Percentiles rank a stretch among this genome's conserved stretches.
Evolutionary conservation across 2,797 vertebrate genomes (phyloP).

Genomic region (Fringilla coelebs): DNA sequence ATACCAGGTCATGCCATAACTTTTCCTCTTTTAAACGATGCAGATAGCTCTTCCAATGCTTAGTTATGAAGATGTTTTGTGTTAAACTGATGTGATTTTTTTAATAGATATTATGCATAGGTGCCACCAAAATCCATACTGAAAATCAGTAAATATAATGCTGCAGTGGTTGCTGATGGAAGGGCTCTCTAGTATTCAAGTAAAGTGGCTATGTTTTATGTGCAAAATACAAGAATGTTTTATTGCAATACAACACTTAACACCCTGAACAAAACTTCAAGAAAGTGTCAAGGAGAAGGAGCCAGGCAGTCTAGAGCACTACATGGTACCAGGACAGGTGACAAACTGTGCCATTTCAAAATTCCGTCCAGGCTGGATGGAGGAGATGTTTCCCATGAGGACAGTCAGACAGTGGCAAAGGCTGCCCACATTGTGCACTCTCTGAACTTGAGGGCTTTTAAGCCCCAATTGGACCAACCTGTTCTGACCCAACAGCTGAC

Average conservation of each 20-base stretch:
- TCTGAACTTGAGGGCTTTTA: background rate
- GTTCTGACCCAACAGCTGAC: background rate
- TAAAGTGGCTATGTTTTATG: background rate
- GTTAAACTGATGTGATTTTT: background rate
- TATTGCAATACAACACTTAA: accelerated
- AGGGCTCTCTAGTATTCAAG: background rate
- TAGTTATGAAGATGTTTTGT: background rate
- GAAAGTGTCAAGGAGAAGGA: background rate
- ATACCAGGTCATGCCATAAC: background rate
- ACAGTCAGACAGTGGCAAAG: background rate
- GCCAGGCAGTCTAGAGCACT: background rate
- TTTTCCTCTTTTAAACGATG: background rate
- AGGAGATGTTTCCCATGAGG: background rate
- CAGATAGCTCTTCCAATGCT: background rate
- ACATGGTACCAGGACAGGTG: accelerated
- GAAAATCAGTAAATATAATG: background rate
- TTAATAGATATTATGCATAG: background rate
- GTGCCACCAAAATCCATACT: background rate
- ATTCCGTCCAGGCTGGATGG: background rate
- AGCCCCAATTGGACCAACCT: background rate
- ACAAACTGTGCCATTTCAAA: background rate
- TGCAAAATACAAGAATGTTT: background rate
- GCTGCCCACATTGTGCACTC: background rate
- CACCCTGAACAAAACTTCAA: background rate
- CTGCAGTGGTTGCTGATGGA: background rate